These are phyloP conservation scores for Gryllus bimaculatus DNA, from an alignment of 1,140 invertebrate genomes.

Conservation along the genomic window DNA sequence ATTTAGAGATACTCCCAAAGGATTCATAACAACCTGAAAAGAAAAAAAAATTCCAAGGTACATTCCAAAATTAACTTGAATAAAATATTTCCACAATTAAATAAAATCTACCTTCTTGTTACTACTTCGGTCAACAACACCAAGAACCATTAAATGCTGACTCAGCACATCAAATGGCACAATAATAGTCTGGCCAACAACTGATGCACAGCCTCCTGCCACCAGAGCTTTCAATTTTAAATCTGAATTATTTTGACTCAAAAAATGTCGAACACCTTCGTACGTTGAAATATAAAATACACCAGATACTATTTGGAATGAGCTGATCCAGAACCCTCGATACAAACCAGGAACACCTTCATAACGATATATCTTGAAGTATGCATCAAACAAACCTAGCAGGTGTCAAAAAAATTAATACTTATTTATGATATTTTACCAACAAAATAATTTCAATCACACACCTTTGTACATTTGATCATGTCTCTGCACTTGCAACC, in stretches of 20 bases:
- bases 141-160: slow-evolving; percentile 93
- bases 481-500: slow-evolving; percentile 80
- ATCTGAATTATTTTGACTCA: slow-evolving; percentile 53
- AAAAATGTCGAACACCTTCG: slow-evolving; percentile 77
- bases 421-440: neutral
- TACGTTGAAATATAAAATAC: slow-evolving; percentile 94
- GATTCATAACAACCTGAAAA: slow-evolving; percentile 52
- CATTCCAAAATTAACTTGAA: neutral
- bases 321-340: slow-evolving; percentile 90
- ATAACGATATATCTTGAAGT: slow-evolving; percentile 73
- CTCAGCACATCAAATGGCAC: slow-evolving; percentile 94
- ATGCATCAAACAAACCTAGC: slow-evolving; percentile 79
- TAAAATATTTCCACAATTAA: neutral
- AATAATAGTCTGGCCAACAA: slow-evolving; percentile 90
- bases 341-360: slow-evolving; percentile 87
- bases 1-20: slow-evolving; percentile 52
- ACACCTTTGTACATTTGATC: slow-evolving; percentile 72
- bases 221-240: slow-evolving; percentile 58
- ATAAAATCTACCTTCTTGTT: slow-evolving; percentile 12
- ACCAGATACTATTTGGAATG: slow-evolving; percentile 74
- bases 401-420: too few species aligned
- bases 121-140: slow-evolving; percentile 38
- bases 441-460: slow-evolving; percentile 10
- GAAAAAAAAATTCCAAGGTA: neutral
- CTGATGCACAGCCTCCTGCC: slow-evolving; percentile 78